A percentile compares a stretch with the other conserved stretches of the same genome.
These are phyloP conservation scores for Oasisia sp. DNA, from an alignment of 2,888 invertebrate genomes.

Conservation along the genomic window DNA sequence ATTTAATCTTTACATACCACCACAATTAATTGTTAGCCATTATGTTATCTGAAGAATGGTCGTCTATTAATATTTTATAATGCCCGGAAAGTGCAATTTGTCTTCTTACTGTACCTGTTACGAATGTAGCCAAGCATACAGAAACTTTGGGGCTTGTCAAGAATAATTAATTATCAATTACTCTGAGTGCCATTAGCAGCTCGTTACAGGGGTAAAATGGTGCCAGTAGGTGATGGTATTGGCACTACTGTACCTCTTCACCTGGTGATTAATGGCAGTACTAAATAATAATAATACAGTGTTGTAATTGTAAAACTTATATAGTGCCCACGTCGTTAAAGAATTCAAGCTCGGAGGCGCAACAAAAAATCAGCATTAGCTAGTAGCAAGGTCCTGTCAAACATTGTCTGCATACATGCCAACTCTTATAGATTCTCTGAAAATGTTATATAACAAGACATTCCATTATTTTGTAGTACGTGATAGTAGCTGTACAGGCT, in stretches of 20 bases:
- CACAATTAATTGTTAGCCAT: not conserved
- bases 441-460: not conserved
- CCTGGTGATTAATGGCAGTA: not conserved
- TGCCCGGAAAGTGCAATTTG: not conserved
- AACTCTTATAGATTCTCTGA: not conserved
- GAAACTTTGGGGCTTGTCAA: not conserved
- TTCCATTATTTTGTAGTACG: not conserved
- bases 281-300: not conserved
- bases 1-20: not conserved
- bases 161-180: conserved; percentile 3
- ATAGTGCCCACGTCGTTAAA: no score
- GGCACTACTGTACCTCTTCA: not conserved
- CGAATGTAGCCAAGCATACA: not conserved
- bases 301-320: no score
- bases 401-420: not conserved
- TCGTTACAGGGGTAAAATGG: not conserved
- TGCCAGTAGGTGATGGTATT: not conserved
- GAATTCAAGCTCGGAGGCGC: no score
- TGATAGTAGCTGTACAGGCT: not conserved
- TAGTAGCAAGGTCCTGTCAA: not conserved
- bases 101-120: not conserved
- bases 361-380: no score
- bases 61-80: not conserved
- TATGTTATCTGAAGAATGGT: not conserved
- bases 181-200: not conserved